Conservation (phyloP, 2,888 invertebrate species). For the Glyphotaelius pellucidus region DNA sequence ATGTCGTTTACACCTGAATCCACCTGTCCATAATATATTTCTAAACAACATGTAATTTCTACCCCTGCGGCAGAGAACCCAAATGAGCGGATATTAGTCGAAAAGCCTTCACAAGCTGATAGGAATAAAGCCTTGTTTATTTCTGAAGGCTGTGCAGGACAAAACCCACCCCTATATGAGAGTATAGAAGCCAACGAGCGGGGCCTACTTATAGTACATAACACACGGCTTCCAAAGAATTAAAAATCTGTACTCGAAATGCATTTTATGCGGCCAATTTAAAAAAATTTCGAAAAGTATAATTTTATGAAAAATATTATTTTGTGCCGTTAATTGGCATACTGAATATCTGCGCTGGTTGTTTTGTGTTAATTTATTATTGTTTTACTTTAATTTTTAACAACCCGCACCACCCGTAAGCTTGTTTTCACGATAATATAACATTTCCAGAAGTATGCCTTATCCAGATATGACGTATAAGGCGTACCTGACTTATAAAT, state of each 20-base stretch:
- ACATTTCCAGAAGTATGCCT: no score
- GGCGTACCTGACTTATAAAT: no score
- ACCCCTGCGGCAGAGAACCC: background rate
- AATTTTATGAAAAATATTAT: no score
- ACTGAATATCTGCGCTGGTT: no score
- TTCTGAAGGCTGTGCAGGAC: conserved; percentile 17
- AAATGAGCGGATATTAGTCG: conserved; percentile 16
- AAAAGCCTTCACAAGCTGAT: background rate
- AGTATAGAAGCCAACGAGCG: background rate
- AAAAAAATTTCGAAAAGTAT: background rate
- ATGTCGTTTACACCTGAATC: background rate
- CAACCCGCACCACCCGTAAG: no score
- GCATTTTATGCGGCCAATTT: background rate
- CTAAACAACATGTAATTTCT: background rate
- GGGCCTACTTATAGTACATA: background rate
- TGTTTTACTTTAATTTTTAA: no score
- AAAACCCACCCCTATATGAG: background rate
- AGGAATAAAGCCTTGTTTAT: conserved; percentile 25
- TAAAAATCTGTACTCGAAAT: background rate
- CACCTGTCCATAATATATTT: background rate
- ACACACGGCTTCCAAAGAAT: background rate
- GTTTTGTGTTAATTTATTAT: no score
- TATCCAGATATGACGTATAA: no score
- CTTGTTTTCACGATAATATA: no score
- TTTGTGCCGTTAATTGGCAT: no score